Evolutionary conservation across 2,888 invertebrate species (phyloP).

Genomic region (Volucella zonaria): DNA sequence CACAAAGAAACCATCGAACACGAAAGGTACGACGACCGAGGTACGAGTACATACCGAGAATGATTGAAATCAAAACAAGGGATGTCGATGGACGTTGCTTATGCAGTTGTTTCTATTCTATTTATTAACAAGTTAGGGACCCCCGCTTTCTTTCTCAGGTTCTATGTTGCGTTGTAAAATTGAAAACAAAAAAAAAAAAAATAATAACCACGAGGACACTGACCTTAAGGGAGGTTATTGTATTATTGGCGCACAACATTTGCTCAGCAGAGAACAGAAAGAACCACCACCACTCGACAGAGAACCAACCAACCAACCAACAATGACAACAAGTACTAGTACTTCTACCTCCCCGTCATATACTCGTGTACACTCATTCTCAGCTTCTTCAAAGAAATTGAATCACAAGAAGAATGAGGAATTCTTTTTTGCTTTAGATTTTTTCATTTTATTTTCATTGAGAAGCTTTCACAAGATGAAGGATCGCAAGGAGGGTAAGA

Average conservation of each 20-base stretch:
- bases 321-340: constrained; percentile 47
- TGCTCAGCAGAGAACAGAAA: constrained; percentile 8
- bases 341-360: constrained; percentile 30
- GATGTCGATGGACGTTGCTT: constrained; percentile 26
- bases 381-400: constrained; percentile 11
- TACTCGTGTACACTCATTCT: neutral
- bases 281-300: constrained; percentile 37
- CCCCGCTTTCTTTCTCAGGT: constrained; percentile 13
- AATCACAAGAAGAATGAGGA: constrained; percentile 40
- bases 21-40: neutral
- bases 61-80: constrained; percentile 25
- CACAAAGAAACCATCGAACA: constrained; percentile 6
- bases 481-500: constrained; percentile 23
- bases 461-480: constrained; percentile 61
- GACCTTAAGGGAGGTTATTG: constrained; percentile 65
- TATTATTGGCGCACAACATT: constrained; percentile 37
- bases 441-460: neutral
- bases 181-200: neutral
- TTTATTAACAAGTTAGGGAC: constrained; percentile 34
- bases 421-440: constrained; percentile 24
- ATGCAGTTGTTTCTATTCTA: neutral
- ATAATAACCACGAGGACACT: constrained; percentile 62
- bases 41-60: no score
- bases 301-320: constrained; percentile 12
- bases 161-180: neutral